Evolutionary conservation across 2,888 invertebrate genomes (phyloP).

Genomic region (Strigamia transsilvanica): DNA sequence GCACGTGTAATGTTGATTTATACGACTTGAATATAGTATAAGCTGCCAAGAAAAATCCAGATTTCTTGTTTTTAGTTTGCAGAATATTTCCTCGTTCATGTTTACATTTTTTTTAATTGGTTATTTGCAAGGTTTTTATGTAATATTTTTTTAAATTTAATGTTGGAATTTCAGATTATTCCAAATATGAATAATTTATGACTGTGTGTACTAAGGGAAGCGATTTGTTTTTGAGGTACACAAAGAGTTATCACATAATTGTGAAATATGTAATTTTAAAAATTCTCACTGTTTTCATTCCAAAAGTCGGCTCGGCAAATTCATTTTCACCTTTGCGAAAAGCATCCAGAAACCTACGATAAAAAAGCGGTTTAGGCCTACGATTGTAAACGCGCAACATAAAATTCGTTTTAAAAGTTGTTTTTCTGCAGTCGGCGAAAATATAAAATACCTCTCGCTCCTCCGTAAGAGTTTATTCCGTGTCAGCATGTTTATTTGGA

Average conservation of each 20-base stretch:
- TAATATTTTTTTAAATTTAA: too few species aligned
- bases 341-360: not conserved
- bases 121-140: too few species aligned
- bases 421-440: not conserved
- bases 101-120: too few species aligned
- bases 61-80: not conserved
- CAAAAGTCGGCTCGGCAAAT: not conserved
- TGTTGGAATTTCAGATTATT: too few species aligned
- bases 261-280: not conserved
- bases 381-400: not conserved
- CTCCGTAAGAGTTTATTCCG: not conserved
- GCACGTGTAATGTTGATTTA: not conserved
- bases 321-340: not conserved
- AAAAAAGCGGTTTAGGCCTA: not conserved
- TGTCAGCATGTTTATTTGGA: not conserved
- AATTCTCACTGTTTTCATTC: constrained; percentile 10
- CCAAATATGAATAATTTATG: too few species aligned
- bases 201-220: too few species aligned
- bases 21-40: not conserved
- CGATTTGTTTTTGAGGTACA: too few species aligned
- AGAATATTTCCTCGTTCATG: too few species aligned
- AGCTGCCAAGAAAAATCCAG: not conserved
- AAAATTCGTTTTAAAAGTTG: not conserved
- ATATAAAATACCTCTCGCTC: not conserved
- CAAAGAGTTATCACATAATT: too few species aligned